Evolutionary conservation across 2,113 vertebrate species (phyloP).

Genomic region (Crocuta crocuta): DNA sequence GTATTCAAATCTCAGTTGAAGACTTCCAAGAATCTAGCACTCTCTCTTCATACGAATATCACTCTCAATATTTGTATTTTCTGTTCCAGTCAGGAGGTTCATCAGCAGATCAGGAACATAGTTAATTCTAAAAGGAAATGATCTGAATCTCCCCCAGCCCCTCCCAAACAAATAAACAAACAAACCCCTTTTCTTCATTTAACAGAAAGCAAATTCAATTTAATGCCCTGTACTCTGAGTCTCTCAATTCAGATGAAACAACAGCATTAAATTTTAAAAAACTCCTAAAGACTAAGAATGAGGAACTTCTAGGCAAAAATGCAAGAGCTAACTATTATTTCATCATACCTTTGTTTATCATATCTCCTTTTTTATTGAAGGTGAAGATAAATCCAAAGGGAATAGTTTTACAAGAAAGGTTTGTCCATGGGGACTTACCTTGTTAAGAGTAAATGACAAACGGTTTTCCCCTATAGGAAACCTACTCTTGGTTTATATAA

Average conservation of each 20-base stretch:
- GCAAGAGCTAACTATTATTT: constrained; percentile 76
- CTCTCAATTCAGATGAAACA: constrained; percentile 27
- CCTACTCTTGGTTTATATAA: constrained; percentile 67
- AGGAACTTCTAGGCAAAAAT: constrained; percentile 62
- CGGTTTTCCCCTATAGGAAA: constrained; percentile 55
- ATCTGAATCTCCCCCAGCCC: background rate
- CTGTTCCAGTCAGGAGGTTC: background rate
- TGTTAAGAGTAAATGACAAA: constrained; percentile 72
- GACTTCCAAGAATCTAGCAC: background rate
- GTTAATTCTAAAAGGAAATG: constrained; percentile 54
- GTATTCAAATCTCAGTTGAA: constrained; percentile 39
- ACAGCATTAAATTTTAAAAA: background rate
- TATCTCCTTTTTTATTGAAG: constrained; percentile 73
- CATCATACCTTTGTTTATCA: constrained; percentile 82
- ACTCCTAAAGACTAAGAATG: constrained; percentile 27
- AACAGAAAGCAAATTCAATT: constrained; percentile 60
- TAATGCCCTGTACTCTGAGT: constrained; percentile 33
- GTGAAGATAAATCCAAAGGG: constrained; percentile 80
- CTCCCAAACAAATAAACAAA: too few species aligned
- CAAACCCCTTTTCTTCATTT: background rate
- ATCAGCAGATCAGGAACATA: background rate
- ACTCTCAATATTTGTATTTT: constrained; percentile 61
- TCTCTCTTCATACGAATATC: background rate
- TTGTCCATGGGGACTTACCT: constrained; percentile 69
- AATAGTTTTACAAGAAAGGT: constrained; percentile 79